These are phyloP conservation scores for Chrysomallon squamiferum DNA, from an alignment of 1,140 invertebrate species.

Conservation along the genomic window DNA sequence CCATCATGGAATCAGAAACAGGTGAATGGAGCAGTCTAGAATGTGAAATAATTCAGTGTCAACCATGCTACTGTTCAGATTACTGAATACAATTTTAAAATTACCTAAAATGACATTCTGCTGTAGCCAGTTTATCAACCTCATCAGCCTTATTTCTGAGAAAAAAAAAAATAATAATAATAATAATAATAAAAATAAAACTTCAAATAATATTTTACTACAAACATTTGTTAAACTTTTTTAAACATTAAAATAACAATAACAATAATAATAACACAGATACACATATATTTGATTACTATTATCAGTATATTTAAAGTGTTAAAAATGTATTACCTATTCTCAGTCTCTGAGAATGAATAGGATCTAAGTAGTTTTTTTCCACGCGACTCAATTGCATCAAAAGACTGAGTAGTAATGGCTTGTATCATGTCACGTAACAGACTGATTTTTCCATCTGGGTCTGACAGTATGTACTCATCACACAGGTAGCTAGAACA, in stretches of 20 bases:
- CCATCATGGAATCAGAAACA: too few species aligned
- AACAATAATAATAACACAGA: too few species aligned
- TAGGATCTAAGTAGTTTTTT: constrained; percentile 42
- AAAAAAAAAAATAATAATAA: constrained; percentile 11
- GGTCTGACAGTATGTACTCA: constrained; percentile 58
- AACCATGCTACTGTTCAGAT: too few species aligned
- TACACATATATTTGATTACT: too few species aligned
- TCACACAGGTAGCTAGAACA: constrained; percentile 55
- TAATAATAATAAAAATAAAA: background rate
- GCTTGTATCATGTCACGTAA: constrained; percentile 49
- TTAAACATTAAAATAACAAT: too few species aligned
- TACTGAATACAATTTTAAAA: too few species aligned
- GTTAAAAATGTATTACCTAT: too few species aligned
- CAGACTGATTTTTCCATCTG: constrained; percentile 50
- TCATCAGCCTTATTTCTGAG: constrained; percentile 36
- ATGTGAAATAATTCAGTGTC: too few species aligned
- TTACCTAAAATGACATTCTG: constrained; percentile 42
- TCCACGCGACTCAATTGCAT: constrained; percentile 37
- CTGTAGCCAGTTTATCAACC: constrained; percentile 44
- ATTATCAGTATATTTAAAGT: too few species aligned
- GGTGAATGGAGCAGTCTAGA: too few species aligned
- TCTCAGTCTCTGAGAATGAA: constrained; percentile 32
- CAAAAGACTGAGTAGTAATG: constrained; percentile 49
- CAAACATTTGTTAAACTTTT: too few species aligned
- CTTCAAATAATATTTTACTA: too few species aligned